Conservation (phyloP, 2,113 vertebrate genomes). For the Rhinopithecus roxellana region DNA sequence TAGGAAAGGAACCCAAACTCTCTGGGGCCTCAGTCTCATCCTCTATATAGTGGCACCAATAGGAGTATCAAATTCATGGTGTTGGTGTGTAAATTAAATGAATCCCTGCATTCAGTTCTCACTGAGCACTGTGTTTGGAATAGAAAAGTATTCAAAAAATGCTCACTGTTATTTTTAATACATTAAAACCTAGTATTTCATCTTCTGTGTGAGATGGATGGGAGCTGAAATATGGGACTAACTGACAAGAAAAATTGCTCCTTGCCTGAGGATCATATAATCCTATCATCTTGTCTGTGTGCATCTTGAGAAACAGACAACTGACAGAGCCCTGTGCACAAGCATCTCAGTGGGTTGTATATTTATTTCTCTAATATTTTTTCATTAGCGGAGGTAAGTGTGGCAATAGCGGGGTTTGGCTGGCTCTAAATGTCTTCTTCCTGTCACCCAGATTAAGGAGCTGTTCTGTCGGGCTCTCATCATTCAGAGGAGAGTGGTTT, state of each 20-base stretch:
- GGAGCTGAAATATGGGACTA: background rate
- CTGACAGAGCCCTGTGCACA: conserved; percentile 61
- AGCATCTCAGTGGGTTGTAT: conserved; percentile 64
- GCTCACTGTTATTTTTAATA: conserved; percentile 18
- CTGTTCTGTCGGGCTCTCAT: conserved; percentile 75
- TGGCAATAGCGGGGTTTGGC: conserved; percentile 74
- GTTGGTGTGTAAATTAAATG: background rate
- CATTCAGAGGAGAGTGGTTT: conserved; percentile 78
- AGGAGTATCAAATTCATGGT: background rate
- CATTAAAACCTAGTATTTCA: background rate
- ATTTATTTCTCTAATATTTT: conserved; percentile 81
- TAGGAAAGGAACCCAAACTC: background rate
- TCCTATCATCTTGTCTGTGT: conserved; percentile 23
- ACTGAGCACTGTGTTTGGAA: background rate
- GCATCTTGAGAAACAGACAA: conserved; percentile 76
- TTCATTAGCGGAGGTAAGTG: conserved; percentile 80
- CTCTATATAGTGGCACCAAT: background rate
- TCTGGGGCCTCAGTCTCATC: background rate
- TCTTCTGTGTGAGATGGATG: background rate
- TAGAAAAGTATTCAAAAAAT: background rate
- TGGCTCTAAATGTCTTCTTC: conserved; percentile 76
- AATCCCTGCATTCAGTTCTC: background rate
- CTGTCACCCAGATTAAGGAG: conserved; percentile 79
- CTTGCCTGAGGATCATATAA: background rate
- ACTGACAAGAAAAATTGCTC: conserved; percentile 36